Evolutionary conservation across 2,797 vertebrate genomes (phyloP).

Genomic region (Anabas testudineus): DNA sequence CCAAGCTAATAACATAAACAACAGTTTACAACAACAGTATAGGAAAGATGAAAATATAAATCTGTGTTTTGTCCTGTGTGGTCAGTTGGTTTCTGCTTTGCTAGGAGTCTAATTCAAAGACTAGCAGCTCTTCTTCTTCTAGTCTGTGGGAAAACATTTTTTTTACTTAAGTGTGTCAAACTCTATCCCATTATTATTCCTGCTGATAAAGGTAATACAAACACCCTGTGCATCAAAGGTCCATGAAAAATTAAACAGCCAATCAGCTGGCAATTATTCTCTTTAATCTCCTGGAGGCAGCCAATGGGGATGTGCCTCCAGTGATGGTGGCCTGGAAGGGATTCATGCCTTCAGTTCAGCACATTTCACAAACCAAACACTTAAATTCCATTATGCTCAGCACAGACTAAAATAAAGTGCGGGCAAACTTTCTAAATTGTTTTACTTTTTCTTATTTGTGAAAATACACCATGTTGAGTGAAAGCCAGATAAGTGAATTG

Average conservation of each 20-base stretch:
- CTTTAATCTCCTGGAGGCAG: conserved; percentile 88
- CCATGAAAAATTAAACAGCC: conserved; percentile 87
- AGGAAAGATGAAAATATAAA: too few species aligned
- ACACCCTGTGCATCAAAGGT: conserved; percentile 80
- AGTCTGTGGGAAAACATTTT: conserved; percentile 41
- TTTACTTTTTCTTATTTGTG: conserved; percentile 58
- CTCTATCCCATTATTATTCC: conserved; percentile 78
- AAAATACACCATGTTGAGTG: conserved; percentile 51
- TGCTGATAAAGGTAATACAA: conserved; percentile 81
- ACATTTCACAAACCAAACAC: conserved; percentile 80
- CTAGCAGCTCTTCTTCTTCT: conserved; percentile 32
- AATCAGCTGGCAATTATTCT: conserved; percentile 89
- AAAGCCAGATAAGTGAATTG: conserved; percentile 54
- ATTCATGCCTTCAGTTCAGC: conserved; percentile 70
- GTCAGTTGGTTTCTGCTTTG: too few species aligned
- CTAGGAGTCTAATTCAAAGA: background rate
- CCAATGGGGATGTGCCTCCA: conserved; percentile 83
- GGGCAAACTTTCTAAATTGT: conserved; percentile 69
- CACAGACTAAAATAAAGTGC: conserved; percentile 78
- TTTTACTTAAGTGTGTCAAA: conserved; percentile 78
- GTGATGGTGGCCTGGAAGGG: conserved; percentile 79
- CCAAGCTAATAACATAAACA: background rate
- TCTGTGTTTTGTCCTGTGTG: too few species aligned
- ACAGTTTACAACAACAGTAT: too few species aligned
- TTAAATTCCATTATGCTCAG: conserved; percentile 81